phyloP scores from a whole-genome alignment of 1,140 invertebrate genomes.

The Drosophila ananassae region DNA sequence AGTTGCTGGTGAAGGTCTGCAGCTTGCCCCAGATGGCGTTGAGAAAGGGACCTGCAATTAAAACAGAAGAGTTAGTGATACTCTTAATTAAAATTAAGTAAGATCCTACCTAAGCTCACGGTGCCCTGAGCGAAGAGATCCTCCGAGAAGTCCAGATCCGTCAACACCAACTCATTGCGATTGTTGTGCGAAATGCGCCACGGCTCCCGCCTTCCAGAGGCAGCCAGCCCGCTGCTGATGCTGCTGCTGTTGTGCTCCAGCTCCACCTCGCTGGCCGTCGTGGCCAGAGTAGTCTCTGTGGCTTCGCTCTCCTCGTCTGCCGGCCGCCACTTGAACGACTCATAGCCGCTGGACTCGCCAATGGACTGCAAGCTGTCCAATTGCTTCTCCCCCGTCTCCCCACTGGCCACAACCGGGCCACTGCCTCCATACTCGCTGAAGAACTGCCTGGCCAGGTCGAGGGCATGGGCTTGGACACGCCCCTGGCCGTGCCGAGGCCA shows the following conservation, averaged over 20 bases:
- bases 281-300: slow-evolving; percentile 38
- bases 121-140: slow-evolving; percentile 84
- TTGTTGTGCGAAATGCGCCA: slow-evolving; percentile 84
- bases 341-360: slow-evolving; percentile 93
- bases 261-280: slow-evolving; percentile 40
- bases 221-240: slow-evolving; percentile 32
- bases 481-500: slow-evolving; percentile 66
- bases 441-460: slow-evolving; percentile 80
- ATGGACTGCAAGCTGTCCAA: slow-evolving; percentile 88
- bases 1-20: slow-evolving; percentile 93
- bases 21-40: slow-evolving; percentile 92
- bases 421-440: slow-evolving; percentile 67
- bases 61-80: not conserved
- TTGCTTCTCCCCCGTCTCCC: slow-evolving; percentile 76
- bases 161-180: slow-evolving; percentile 69
- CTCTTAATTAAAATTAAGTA: not conserved
- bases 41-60: slow-evolving; percentile 90
- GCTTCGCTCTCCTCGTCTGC: slow-evolving; percentile 85
- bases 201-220: slow-evolving; percentile 44
- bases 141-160: slow-evolving; percentile 84
- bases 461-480: slow-evolving; percentile 58
- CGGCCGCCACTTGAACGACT: slow-evolving; percentile 90
- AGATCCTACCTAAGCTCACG: slow-evolving; percentile 74
- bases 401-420: slow-evolving; percentile 10
- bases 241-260: slow-evolving; percentile 60